These are phyloP conservation scores for Arrhopalites spinosus DNA, from an alignment of 2,888 invertebrate genomes.

Conservation along the genomic window DNA sequence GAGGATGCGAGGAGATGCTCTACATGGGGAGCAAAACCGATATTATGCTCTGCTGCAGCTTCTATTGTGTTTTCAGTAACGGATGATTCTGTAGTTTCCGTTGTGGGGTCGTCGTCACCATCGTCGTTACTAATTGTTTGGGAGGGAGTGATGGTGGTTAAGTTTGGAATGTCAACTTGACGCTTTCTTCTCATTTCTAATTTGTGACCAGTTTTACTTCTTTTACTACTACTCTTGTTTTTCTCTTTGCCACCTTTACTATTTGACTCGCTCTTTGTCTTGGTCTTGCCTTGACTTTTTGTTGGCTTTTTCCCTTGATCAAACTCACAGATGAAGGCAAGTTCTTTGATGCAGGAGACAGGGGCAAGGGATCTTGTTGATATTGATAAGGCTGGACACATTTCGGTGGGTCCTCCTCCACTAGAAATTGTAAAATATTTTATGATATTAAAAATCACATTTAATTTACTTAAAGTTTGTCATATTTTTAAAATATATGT, in stretches of 20 bases:
- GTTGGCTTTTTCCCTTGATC: slow-evolving; percentile 32
- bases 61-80: slow-evolving; percentile 20
- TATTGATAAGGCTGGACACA: slow-evolving; percentile 50
- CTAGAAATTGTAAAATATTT: slow-evolving; percentile 33
- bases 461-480: background rate
- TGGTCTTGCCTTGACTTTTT: slow-evolving; percentile 31
- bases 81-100: background rate
- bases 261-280: slow-evolving; percentile 4
- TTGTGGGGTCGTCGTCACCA: background rate
- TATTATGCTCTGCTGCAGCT: slow-evolving; percentile 34
- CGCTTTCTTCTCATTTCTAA: slow-evolving; percentile 41
- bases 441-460: background rate
- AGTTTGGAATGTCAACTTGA: slow-evolving; percentile 2
- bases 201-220: slow-evolving; percentile 21
- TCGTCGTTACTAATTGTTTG: background rate
- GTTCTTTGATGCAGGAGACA: slow-evolving; percentile 41
- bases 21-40: slow-evolving; percentile 41
- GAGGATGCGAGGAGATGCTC: slow-evolving; percentile 18
- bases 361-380: slow-evolving; percentile 48
- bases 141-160: background rate
- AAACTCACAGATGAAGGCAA: slow-evolving; percentile 54
- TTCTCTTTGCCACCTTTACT: background rate
- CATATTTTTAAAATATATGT: slow-evolving; percentile 1
- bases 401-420: slow-evolving; percentile 53
- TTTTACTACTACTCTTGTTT: slow-evolving; percentile 12